Conservation (phyloP, 2,797 vertebrate genomes). For the Schizothorax lantsangensis region DNA sequence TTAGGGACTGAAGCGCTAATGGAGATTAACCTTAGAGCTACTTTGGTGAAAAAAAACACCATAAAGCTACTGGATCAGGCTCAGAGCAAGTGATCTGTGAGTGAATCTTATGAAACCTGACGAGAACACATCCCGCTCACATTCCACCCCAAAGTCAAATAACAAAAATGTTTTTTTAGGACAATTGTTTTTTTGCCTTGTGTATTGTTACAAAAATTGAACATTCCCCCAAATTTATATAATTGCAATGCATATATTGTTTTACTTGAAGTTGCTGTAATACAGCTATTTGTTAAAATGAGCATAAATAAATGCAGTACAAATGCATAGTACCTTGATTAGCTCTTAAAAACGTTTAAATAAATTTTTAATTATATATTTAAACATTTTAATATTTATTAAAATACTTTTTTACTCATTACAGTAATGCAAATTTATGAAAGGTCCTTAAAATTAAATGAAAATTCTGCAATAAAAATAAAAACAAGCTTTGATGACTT, state of each 20-base stretch:
- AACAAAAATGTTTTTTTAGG: neutral
- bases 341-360: no score
- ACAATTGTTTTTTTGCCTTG: neutral
- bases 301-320: neutral
- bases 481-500: neutral
- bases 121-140: neutral
- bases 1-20: slow-evolving; percentile 31
- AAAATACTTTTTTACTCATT: neutral
- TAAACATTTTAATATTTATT: neutral
- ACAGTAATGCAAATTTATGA: neutral
- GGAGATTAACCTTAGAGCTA: slow-evolving; percentile 43
- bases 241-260: neutral
- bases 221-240: neutral
- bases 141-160: neutral
- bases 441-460: neutral
- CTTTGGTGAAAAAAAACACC: neutral
- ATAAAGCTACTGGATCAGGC: neutral
- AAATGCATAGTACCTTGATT: no score
- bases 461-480: neutral
- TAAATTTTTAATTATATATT: neutral
- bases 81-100: neutral
- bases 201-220: neutral
- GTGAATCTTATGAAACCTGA: neutral
- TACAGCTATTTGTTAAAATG: neutral
- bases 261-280: neutral